A percentile compares a stretch with the other conserved stretches of the same genome.
Evolutionary conservation across 2,113 vertebrate species (phyloP).

Genomic region (Acrocephalus arundinaceus): DNA sequence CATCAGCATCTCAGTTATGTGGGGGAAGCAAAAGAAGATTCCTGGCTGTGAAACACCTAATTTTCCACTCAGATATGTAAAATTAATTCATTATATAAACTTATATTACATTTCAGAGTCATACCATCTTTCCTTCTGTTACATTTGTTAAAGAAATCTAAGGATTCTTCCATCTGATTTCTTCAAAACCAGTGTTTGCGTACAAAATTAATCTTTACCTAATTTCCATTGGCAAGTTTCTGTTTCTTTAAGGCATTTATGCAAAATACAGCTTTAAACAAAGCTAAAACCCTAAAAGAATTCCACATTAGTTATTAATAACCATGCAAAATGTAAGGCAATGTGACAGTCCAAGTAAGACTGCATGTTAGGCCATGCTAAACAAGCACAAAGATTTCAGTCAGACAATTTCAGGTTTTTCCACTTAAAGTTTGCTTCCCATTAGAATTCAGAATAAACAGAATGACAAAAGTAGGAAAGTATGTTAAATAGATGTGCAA

Average conservation of each 20-base stretch:
- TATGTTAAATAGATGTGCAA: constrained; percentile 11
- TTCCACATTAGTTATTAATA: neutral
- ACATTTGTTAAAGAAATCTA: constrained; percentile 10
- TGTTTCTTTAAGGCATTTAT: neutral
- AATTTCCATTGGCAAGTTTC: neutral
- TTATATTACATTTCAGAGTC: neutral
- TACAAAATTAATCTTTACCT: neutral
- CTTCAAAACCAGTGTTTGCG: neutral
- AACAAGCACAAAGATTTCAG: neutral
- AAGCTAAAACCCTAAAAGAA: neutral
- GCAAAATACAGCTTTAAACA: neutral
- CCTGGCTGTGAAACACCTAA: neutral
- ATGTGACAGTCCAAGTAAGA: neutral
- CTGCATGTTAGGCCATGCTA: neutral
- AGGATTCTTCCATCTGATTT: constrained; percentile 27
- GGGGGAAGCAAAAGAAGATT: neutral
- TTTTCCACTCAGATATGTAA: neutral
- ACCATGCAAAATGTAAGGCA: neutral
- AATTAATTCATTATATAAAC: neutral
- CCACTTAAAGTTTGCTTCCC: neutral
- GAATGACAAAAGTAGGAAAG: neutral
- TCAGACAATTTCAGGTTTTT: neutral
- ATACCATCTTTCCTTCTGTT: neutral
- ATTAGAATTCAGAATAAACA: constrained; percentile 2
- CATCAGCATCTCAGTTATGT: fast-evolving